Base-by-base conservation (phyloP, 2,797 vertebrate genomes). In the Hybognathus amarus region DNA sequence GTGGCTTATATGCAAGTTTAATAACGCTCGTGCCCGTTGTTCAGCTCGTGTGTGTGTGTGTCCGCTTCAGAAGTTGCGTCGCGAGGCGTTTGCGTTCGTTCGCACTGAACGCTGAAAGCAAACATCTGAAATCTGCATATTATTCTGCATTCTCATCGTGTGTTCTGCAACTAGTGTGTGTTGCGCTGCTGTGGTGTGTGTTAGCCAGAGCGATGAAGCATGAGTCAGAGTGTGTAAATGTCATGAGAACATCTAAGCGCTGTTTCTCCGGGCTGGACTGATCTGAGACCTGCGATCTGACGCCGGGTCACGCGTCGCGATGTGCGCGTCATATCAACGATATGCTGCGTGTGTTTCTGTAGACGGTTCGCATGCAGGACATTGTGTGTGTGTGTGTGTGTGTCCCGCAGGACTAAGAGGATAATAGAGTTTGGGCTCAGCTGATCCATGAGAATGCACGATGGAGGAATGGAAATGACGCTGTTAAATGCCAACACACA, bases 141-240 rank as follows among this genome's bases (percentile, higher is more conserved):
- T 15, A 45, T 47, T 68, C 24, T 52, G 15, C 36, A 24, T 68
- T 13, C 56, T 54, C 83, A 56, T 80, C 70, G 20, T 59, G 47
- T 42, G 27, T n/a, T 50, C 36, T 80, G 69, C 86, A 85, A 86
- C 80, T 86, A 83, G 85, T 85, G 84, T 63, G 45, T 68, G 27
- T 81, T 87, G 54, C 83, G 78, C 27, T 33, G 76, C 75, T 77
- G 38, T 33, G 30, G 71, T 77, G 38, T 61, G 59, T 63, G 73
- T 85, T 66, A n/a, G 67, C 68, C 77, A 45, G 80, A 80, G 33
- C 61, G 64, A 38, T 69, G n/a, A n/a, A n/a, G 85, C 80, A 70
- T 83, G 85, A 85, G 80, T 88, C 83, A 81, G 85, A 83, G 83
- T 83, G 85, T 88, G 80, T 80, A 85, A 79, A 79, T 85, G 83